Evolutionary conservation across 2,888 invertebrate species (phyloP).

Genomic region (Drymonia ruficornis): DNA sequence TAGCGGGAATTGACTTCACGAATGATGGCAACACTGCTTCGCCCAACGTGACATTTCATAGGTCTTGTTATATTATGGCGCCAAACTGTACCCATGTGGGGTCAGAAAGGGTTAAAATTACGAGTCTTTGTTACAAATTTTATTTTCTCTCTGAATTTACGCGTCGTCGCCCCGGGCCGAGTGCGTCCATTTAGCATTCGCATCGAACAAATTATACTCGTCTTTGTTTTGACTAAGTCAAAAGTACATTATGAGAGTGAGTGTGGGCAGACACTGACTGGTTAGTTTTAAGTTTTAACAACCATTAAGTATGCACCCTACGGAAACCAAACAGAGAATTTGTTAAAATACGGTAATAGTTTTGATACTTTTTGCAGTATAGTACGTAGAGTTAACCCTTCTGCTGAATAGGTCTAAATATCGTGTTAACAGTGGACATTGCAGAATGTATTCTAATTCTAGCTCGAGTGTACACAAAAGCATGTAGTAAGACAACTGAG

Average conservation of each 20-base stretch:
- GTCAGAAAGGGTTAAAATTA: conserved; percentile 69
- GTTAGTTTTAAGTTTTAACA: conserved; percentile 25
- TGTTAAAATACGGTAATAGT: not conserved
- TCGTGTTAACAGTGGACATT: no score
- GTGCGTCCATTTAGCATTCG: conserved; percentile 55
- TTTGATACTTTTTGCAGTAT: no score
- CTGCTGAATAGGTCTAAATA: no score
- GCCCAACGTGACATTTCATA: conserved; percentile 36
- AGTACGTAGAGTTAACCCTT: no score
- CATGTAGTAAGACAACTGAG: no score
- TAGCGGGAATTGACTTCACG: not conserved
- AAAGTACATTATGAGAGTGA: conserved; percentile 28
- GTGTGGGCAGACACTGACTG: conserved; percentile 34
- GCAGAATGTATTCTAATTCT: no score
- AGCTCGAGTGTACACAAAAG: no score
- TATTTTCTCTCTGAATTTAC: conserved; percentile 60
- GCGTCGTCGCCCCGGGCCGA: conserved; percentile 49
- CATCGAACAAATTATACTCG: conserved; percentile 49
- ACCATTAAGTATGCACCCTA: conserved; percentile 18
- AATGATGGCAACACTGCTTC: conserved; percentile 20
- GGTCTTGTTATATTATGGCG: conserved; percentile 52
- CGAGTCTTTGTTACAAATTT: conserved; percentile 71
- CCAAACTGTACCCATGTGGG: conserved; percentile 56
- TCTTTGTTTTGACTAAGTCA: conserved; percentile 58
- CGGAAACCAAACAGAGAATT: not conserved